Base-by-base conservation (phyloP, 2,888 invertebrate genomes). In the Onchidella celtica region DNA sequence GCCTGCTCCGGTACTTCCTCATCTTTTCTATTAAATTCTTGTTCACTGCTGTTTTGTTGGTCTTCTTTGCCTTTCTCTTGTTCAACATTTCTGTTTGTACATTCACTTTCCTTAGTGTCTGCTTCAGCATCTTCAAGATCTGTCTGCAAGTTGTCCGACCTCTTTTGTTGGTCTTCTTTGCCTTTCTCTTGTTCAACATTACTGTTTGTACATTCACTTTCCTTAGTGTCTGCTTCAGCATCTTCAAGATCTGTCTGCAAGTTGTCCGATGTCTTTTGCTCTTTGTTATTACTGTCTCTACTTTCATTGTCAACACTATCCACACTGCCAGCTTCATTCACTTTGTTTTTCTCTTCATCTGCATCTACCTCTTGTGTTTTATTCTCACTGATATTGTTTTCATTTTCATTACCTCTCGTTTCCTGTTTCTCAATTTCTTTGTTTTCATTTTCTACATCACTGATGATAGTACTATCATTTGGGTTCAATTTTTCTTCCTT, bases 361-460 rank as follows among this genome's bases (percentile, higher is more conserved):
- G 9, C 38, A 11, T 74, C 36, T 24, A 38, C 24, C 11, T 29
- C 32, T 27, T 57, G 36, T 79, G 55, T 2, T 36, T 65, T 36
- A 34, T 73, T 66, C 24, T 36, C 36, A 21, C 17, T 17, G 0
- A n/a, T 32, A 24, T 29, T 55, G 32, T 79, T 68, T 66, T 70
- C 68, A 57, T 59, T 72, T 21, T 63, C 81, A 38, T 78, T 66
- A 47, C 27, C 24, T 40, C 24, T 36, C 38, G 40, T 38, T 6
- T 77, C 36, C 57, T 47, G 27, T 61, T n/a, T 24, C 61, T n/a
- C 72, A 55, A 21, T 27, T 72, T 55, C 32, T 24, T 2, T 11
- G 21, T 55, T 47, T 27, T 72, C 36, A 77, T 72, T 66, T 27
- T 81, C 69, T 24, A 63, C 77, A 29, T 79, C 73, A n/a, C n/a